Evolutionary conservation across 2,888 invertebrate species (phyloP).

Genomic region (Phasia obesa): DNA sequence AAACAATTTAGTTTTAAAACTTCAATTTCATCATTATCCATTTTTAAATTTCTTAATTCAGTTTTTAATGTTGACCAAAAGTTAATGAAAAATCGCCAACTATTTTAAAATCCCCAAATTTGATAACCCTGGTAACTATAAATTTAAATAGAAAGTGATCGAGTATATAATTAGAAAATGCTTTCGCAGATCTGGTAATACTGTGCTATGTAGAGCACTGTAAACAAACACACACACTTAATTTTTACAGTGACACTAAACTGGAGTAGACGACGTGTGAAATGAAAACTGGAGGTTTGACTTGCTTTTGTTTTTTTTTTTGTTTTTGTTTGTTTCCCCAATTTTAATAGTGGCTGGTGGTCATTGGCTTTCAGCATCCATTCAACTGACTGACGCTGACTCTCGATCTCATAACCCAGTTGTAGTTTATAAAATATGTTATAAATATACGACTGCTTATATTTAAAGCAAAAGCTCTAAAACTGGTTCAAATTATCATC

Average conservation of each 20-base stretch:
- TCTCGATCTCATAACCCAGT: constrained; percentile 64
- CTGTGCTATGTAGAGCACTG: background rate
- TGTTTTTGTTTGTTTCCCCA: background rate
- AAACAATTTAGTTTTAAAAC: no score
- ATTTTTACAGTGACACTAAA: constrained; percentile 23
- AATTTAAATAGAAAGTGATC: no score
- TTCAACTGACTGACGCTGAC: background rate
- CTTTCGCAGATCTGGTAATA: background rate
- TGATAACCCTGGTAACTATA: no score
- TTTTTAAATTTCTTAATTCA: no score
- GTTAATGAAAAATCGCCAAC: no score
- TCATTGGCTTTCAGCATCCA: constrained; percentile 43
- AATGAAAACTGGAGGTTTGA: constrained; percentile 14
- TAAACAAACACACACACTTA: background rate
- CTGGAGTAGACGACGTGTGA: constrained; percentile 12
- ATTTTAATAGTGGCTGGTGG: constrained; percentile 24
- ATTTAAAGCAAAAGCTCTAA: constrained; percentile 27
- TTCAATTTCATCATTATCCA: no score
- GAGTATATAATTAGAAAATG: background rate
- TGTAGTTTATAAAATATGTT: background rate
- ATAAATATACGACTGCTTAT: constrained; percentile 49
- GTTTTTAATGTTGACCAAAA: no score
- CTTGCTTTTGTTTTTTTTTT: constrained; percentile 1
- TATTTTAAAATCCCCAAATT: no score
- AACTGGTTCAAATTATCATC: constrained; percentile 49